These are phyloP conservation scores for Epinotia brunnichana DNA, from an alignment of 2,888 invertebrate species.

Conservation along the genomic window DNA sequence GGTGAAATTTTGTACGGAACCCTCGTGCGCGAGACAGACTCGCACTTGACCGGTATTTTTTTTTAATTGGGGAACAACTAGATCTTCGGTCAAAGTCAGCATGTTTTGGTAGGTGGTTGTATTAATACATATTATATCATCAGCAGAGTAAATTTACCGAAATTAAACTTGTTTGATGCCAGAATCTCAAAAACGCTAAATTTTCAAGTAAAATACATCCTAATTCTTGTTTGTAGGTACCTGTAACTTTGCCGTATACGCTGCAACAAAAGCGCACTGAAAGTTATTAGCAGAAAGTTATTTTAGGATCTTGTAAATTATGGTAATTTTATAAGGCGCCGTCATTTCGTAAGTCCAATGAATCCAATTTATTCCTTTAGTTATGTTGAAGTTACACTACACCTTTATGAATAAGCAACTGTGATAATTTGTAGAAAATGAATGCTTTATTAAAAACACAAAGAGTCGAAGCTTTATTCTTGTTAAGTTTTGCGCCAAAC, in stretches of 20 bases:
- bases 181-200: neutral
- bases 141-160: neutral
- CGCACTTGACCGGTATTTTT: too few relatives aligned
- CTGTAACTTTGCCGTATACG: neutral
- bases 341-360: neutral
- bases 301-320: neutral
- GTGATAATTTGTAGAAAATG: too few relatives aligned
- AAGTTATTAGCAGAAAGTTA: constrained; percentile 15
- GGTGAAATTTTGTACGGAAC: too few relatives aligned
- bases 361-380: neutral
- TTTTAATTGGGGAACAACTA: too few relatives aligned
- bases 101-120: neutral
- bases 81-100: too few relatives aligned
- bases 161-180: too few relatives aligned
- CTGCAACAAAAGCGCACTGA: neutral
- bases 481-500: too few relatives aligned
- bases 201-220: neutral
- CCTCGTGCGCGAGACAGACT: too few relatives aligned
- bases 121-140: neutral
- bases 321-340: neutral
- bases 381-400: neutral
- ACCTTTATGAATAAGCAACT: neutral
- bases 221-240: constrained; percentile 10
- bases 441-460: too few relatives aligned
- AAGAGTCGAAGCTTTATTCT: too few relatives aligned